Evolutionary conservation across 1,140 invertebrate species (phyloP), one percentile per base, ranked within the genome.

Genomic region (Microplitis demolitor): DNA sequence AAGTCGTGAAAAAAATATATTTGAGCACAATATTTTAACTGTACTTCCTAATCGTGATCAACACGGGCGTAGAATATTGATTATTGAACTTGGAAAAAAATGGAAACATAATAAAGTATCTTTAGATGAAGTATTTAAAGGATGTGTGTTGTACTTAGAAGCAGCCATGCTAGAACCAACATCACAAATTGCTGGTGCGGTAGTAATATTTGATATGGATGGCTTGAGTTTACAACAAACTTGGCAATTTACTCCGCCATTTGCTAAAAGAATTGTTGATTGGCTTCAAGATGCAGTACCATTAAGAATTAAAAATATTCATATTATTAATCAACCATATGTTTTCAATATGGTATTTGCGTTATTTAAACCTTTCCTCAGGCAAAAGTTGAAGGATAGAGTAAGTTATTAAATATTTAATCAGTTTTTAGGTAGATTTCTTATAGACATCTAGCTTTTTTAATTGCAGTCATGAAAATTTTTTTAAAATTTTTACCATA

Each of bases 311-410:
- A 97, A 97, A 86, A 93, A 92, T 61, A 90, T 97, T 58, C 95
- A 97, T 79, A 92, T 96, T 66, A 88, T 97, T 3, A 96, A 97
- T 83, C 95, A 97, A 83, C 95, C 95, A 0, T 93, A 92, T 76
- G 89, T 97, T 61, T 97, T 97, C 86, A 95, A 96, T 79, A 91
- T 95, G 85, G 91, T 97, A 1, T 97, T 96, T 83, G 89, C 92
- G 8, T 88, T 97, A 9, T 94, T 96, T 83, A 96, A 96, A 82
- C 95, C 94, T 4, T 95, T 97, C 85, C 85, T 97, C 0, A 89
- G 90, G 53, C 93, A 94, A 76, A 95, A 95, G 78, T 84, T 95
- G 16, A 91, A 90, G 63, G 90, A 83, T 54, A 89, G 93, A 61
- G 88, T 88, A 61, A 85, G 85, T 80, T 58, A 66, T 8, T 34